These are phyloP conservation scores for Leptopilina drosophilae DNA, from an alignment of 2,888 invertebrate genomes.

Conservation along the genomic window DNA sequence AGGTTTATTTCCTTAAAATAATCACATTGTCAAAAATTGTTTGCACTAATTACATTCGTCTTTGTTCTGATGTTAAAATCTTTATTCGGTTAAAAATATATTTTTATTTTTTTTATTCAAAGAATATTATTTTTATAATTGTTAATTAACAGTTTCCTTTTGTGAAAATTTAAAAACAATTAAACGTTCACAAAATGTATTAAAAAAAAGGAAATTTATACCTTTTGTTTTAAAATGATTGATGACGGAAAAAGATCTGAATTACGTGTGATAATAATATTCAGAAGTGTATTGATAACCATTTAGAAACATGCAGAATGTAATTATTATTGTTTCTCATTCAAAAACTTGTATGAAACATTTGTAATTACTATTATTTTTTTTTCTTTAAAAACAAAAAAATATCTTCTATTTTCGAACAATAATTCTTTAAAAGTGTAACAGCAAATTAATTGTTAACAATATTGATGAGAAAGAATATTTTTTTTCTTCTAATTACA, in stretches of 20 bases:
- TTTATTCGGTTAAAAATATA: not conserved
- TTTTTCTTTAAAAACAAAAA: no score
- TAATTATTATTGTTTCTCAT: not conserved
- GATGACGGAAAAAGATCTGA: not conserved
- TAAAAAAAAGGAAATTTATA: not conserved
- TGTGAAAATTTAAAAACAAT: no score
- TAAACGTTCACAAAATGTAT: no score
- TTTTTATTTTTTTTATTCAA: no score
- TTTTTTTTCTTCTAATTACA: no score
- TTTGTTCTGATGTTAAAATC: not conserved
- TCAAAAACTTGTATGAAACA: no score
- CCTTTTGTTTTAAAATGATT: not conserved
- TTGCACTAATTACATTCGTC: not conserved
- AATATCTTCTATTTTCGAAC: no score
- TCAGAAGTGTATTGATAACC: not conserved
- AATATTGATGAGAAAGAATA: no score
- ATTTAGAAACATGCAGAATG: not conserved
- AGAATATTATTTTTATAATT: not conserved
- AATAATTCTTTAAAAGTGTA: no score
- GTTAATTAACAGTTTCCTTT: no score
- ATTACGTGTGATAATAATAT: not conserved
- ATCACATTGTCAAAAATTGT: not conserved
- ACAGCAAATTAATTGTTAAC: no score
- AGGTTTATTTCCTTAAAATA: not conserved
- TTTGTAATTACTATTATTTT: no score